A percentile compares a stretch with the other conserved stretches of the same genome.
Evolutionary conservation across 1,140 invertebrate genomes (phyloP).

Genomic region (Pogonomyrmex californicus): DNA sequence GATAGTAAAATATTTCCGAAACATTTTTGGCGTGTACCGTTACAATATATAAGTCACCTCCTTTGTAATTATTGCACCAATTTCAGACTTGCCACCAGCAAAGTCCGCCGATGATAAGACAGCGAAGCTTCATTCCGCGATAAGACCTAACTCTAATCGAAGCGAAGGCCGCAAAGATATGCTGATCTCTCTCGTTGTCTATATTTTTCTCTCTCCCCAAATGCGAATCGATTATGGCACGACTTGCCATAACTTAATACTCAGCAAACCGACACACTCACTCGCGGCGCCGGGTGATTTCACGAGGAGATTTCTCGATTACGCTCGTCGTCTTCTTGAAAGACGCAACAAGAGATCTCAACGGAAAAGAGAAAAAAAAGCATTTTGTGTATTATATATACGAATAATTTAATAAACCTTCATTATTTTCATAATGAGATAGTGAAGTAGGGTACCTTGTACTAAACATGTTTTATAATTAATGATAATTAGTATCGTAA

Average conservation of each 20-base stretch:
- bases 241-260: not conserved
- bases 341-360: not conserved
- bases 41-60: slow-evolving; percentile 35
- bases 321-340: too few relatives aligned
- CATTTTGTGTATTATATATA: not conserved
- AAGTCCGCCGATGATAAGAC: slow-evolving; percentile 35
- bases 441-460: not conserved
- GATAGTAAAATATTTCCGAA: slow-evolving; percentile 17
- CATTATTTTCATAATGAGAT: not conserved
- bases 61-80: slow-evolving; percentile 40
- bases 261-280: not conserved
- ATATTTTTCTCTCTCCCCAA: not conserved
- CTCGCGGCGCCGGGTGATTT: slow-evolving; percentile 21
- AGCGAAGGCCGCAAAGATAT: not conserved
- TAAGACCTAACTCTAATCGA: slow-evolving; percentile 21
- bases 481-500: not conserved
- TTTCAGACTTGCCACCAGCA: not conserved
- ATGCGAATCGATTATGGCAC: slow-evolving; percentile 26
- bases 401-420: not conserved
- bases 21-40: not conserved
- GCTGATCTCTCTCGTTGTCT: not conserved
- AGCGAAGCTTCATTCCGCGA: slow-evolving; percentile 15
- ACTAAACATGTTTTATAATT: not conserved
- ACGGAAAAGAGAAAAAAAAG: not conserved
- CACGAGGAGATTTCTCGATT: not conserved